A percentile compares a stretch with the other conserved stretches of the same genome.
phyloP scores from a whole-genome alignment of 2,797 vertebrate genomes.

The Sternarchorhynchus goeldii region DNA sequence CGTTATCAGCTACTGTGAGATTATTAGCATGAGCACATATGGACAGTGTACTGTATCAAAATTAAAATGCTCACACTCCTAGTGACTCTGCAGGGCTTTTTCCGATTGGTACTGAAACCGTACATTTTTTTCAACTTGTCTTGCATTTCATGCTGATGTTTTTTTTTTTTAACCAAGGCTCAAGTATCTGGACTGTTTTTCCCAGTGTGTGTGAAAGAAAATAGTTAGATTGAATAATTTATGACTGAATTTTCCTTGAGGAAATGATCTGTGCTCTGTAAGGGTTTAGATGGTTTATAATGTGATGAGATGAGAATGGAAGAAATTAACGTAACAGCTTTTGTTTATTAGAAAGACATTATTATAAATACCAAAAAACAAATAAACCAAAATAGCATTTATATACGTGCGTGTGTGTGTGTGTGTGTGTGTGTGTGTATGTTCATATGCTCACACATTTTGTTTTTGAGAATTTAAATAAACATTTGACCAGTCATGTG shows the following conservation, averaged over 20 bases:
- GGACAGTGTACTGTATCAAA: neutral
- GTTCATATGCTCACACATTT: no score
- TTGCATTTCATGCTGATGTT: neutral
- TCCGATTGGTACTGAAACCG: neutral
- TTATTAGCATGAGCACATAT: neutral
- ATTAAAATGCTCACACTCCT: no score
- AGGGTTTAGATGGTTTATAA: conserved; percentile 12
- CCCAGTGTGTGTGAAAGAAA: neutral
- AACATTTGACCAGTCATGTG: neutral
- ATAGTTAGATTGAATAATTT: conserved; percentile 16
- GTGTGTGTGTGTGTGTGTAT: no score
- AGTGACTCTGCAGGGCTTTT: no score
- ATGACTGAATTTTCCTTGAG: neutral
- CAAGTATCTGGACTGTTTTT: neutral
- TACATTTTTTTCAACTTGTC: neutral
- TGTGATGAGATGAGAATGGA: conserved; percentile 15
- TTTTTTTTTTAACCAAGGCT: neutral
- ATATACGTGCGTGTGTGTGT: no score
- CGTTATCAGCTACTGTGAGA: neutral
- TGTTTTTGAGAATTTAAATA: neutral
- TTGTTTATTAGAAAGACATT: neutral
- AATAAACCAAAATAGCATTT: neutral
- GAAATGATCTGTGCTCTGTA: neutral
- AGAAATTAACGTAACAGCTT: neutral
- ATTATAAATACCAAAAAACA: neutral